Evolutionary conservation across 1,140 invertebrate species (phyloP), one percentile per base, ranked within the genome.

Genomic region (Conus ventricosus): DNA sequence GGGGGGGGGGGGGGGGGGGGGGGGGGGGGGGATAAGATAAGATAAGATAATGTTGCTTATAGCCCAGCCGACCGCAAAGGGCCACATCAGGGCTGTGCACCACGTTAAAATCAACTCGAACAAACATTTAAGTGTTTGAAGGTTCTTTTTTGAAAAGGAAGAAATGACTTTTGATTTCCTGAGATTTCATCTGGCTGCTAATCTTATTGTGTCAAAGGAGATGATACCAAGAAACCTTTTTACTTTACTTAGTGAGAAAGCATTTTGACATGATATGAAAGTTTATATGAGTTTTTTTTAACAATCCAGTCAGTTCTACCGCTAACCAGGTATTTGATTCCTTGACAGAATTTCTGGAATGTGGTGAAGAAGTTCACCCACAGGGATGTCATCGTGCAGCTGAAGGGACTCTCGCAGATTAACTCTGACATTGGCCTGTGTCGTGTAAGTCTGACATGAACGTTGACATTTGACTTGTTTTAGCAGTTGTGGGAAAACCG

Each of bases 381-480:
- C 85, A 94, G 94, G 88, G 94, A 95, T 91, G 94, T 95, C 39
- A 90, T 95, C 11, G 67, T 89, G 63, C 94, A 95, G 91, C 89
- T 95, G 75, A 94, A 91, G n/a, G 89, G 93, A 53, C 93, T 98
- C 11, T 96, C 96, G 7, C 97, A 98, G 95, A 97, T 99, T 39
- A 97, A 96, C 23, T 98, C 97, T 5, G 98, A 99, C 95, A 97
- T 98, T 89, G 98, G 98, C 0, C 97, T 98, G 89, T 98, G 98
- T 92, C 95, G 98, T 89, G 97, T 94, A 90, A 88, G 90, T 87
- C 63, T 11, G 13, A 81, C 57, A 39, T 39, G 39, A 39, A 39
- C 3, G 39, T 39, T 39, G 39, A 39, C 39, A 39, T 39, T 39
- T 39, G 39, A 39, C 39, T 39, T 39, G 39, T 39, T 39, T 39